A percentile compares a stretch with the other conserved stretches of the same genome.
These are phyloP conservation scores for Leptinotarsa rubiginosa DNA, from an alignment of 2,888 invertebrate genomes.

Conservation along the genomic window DNA sequence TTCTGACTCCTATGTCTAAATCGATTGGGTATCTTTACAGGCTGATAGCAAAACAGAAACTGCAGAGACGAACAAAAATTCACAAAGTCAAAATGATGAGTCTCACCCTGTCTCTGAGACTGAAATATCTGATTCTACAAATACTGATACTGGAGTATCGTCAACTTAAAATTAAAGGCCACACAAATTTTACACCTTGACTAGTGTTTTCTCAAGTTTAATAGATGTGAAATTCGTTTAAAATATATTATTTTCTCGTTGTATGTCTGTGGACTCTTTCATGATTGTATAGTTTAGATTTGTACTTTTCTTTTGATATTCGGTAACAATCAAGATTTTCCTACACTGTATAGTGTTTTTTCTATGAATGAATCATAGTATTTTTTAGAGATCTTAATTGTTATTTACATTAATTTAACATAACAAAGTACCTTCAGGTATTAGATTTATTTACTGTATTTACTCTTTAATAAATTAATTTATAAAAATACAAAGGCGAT, in stretches of 20 bases:
- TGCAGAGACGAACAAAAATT: constrained; percentile 65
- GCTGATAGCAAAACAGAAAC: constrained; percentile 66
- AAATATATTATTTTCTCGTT: constrained; percentile 31
- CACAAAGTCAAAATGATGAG: constrained; percentile 55
- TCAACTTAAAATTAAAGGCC: constrained; percentile 46
- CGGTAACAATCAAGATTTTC: constrained; percentile 28
- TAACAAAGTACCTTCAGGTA: constrained; percentile 24
- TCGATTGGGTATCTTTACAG: constrained; percentile 67
- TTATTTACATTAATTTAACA: too few species aligned
- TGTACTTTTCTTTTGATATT: constrained; percentile 30
- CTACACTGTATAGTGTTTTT: constrained; percentile 7
- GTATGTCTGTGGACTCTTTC: constrained; percentile 43
- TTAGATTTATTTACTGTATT: constrained; percentile 41
- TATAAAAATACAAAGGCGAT: constrained; percentile 33
- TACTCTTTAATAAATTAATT: constrained; percentile 47
- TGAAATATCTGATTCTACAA: constrained; percentile 56
- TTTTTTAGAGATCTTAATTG: too few species aligned
- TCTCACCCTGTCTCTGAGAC: constrained; percentile 56
- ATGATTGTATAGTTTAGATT: constrained; percentile 45
- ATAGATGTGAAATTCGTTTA: constrained; percentile 41
- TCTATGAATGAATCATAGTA: not conserved
- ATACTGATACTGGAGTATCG: constrained; percentile 56
- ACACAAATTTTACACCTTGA: constrained; percentile 23
- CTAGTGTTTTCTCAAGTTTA: constrained; percentile 31
- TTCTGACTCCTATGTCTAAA: constrained; percentile 47